phyloP scores from a whole-genome alignment of 2,888 invertebrate species.

The Piscicola geometra region DNA sequence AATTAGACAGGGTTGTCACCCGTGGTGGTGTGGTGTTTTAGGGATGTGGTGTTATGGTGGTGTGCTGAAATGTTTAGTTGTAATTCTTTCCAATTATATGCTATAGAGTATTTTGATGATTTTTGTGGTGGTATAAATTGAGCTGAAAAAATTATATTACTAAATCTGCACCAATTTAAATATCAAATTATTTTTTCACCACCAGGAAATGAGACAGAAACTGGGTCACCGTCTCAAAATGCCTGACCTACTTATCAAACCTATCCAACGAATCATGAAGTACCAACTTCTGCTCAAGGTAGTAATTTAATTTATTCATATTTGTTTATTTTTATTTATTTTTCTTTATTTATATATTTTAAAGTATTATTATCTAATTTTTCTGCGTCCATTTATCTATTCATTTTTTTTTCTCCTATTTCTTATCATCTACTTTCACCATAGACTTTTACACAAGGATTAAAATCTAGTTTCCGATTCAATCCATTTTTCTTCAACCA shows the following conservation, averaged over 20 bases:
- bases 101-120: too few relatives aligned
- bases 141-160: too few relatives aligned
- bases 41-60: too few relatives aligned
- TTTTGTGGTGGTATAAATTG: too few relatives aligned
- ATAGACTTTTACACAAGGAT: neutral
- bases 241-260: slow-evolving; percentile 91
- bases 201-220: slow-evolving; percentile 76
- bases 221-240: slow-evolving; percentile 88
- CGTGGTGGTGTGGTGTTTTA: too few relatives aligned
- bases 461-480: neutral
- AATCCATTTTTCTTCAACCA: neutral
- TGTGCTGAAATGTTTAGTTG: too few relatives aligned
- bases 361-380: neutral
- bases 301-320: neutral
- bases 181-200: too few relatives aligned
- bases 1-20: too few relatives aligned
- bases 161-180: too few relatives aligned
- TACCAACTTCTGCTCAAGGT: slow-evolving; percentile 81
- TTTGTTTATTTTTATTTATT: slow-evolving; percentile 2
- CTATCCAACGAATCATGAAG: slow-evolving; percentile 96
- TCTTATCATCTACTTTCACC: neutral
- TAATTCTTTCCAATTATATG: too few relatives aligned
- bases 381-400: neutral
- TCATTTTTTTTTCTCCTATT: neutral
- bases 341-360: neutral